Evolutionary conservation across 2,797 vertebrate genomes (phyloP), one percentile per base, ranked within the genome.

Genomic region (Siniperca scherzeri): DNA sequence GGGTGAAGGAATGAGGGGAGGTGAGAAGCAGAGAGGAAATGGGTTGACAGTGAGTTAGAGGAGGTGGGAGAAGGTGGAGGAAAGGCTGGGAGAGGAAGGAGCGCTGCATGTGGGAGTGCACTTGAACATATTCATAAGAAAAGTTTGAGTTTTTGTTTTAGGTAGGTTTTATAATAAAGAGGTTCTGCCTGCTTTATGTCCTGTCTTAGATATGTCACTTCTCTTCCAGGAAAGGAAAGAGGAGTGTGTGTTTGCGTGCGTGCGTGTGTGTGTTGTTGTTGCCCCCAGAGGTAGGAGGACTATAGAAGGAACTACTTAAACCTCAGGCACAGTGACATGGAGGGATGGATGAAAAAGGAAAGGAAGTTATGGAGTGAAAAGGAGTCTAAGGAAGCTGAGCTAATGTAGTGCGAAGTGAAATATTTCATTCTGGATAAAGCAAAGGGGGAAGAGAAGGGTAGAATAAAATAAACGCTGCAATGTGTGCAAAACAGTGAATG

Each of bases 51-150:
- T 67, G 77, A 82, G 74, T 65, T 77, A 85, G 82, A 80, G 62
- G 78, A 88, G 82, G 62, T 70, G 36, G 77, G 66, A 78, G 77
- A 62, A 68, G 81, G 69, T 80, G 66, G 66, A 62, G 73, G 78
- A 59, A 50, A 78, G 25, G 33, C 21, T 44, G 33, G 70, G 48
- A 42, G 70, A 82, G 55, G 71, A 75, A 65, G 56, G 76, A 78
- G 57, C 57, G 36, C 57, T 57, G 40, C 40, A 42, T 42, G 76
- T 82, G 78, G 74, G 80, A 75, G 79, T 70, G 71, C n/a, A 82
- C 82, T 89, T 91, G 85, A 61, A 83, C 77, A 81, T 56, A 86
- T 88, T 90, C 86, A 82, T 88, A 64, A 75, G 81, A 67, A 89
- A 87, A 83, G 56, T 78, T 80, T 78, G 53, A 80, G 46, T 65